Base-by-base conservation (phyloP, 2,888 invertebrate species). In the Noctua comes region DNA sequence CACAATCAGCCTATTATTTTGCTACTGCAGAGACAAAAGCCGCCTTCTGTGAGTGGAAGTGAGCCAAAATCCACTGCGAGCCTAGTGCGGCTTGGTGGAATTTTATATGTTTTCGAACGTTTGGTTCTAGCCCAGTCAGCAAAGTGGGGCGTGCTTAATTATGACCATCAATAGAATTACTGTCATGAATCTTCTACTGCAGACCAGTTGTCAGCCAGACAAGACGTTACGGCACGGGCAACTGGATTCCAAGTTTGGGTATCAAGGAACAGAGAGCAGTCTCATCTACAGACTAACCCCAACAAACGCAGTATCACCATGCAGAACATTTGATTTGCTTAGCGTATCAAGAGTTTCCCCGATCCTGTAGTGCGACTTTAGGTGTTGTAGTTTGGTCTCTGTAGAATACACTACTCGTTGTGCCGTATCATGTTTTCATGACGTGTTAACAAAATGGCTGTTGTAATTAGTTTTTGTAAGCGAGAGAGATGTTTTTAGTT, bases 401-500 rank as follows among this genome's bases (percentile, higher is more conserved):
- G 82, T 54, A 36, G 1, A 36, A 21, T 51, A 27, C 18, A 46
- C 21, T 75, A 46, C 36, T 82, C 59, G 54, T 36, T n/a, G 36
- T 46, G 0, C 10, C 4, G 11, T 64, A 40, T 54, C 68, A 75
- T 59, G 31, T 81, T 80, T 75, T 80, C 75, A 43, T 68, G 54
- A 54, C 51, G 51, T 62, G 59, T 59, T 59, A 82, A 68, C 68
- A 74, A 80, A 79, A 80, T 68, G 36, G 59, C 27, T 82, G 46
- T 5, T 68, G 59, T 79, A 79, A 82, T 79, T 82, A 82, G 82
- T 79, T 81, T 75, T 27, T 59, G 51, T 51, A 73, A 73, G 74
- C 43, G 13, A 59, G 21, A 40, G 10, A 43, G 13, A 24, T 57
- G 46, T 59, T 68, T 79, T 75, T 68, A 68, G 18, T 57, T 21